Conservation (phyloP, 2,888 invertebrate species). For the Agrotis ipsilon region DNA sequence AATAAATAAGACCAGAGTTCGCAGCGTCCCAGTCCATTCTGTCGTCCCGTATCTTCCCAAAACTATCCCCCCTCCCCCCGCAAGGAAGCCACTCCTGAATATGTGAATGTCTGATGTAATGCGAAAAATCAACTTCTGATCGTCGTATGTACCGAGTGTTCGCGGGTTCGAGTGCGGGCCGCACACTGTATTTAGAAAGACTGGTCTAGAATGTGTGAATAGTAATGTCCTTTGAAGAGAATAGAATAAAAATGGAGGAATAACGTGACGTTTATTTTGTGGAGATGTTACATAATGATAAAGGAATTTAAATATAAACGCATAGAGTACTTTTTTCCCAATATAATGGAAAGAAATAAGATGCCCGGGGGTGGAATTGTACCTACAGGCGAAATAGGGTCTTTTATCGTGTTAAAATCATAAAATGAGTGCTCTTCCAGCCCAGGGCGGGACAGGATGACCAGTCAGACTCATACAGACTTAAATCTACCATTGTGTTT, state of each 20-base stretch:
- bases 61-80: slow-evolving; percentile 58
- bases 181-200: slow-evolving; percentile 63
- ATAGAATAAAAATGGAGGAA: background rate
- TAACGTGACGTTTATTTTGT: background rate
- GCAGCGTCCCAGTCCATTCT: slow-evolving; percentile 13
- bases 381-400: no score
- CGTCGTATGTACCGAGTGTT: slow-evolving; percentile 74
- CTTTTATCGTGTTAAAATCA: no score
- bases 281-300: background rate
- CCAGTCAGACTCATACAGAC: no score
- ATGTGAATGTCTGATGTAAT: slow-evolving; percentile 84
- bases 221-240: background rate
- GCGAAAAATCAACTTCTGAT: slow-evolving; percentile 87
- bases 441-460: no score
- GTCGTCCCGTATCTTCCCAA: slow-evolving; percentile 61
- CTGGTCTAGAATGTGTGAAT: slow-evolving; percentile 35
- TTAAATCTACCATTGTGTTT: no score
- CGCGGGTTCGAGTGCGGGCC: slow-evolving; percentile 71
- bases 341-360: no score
- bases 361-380: no score
- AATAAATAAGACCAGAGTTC: background rate
- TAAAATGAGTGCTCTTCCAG: no score
- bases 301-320: no score
- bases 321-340: no score
- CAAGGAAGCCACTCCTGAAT: slow-evolving; percentile 75